Evolutionary conservation across 2,113 vertebrate genomes (phyloP).

Genomic region (Puntigrus tetrazona): DNA sequence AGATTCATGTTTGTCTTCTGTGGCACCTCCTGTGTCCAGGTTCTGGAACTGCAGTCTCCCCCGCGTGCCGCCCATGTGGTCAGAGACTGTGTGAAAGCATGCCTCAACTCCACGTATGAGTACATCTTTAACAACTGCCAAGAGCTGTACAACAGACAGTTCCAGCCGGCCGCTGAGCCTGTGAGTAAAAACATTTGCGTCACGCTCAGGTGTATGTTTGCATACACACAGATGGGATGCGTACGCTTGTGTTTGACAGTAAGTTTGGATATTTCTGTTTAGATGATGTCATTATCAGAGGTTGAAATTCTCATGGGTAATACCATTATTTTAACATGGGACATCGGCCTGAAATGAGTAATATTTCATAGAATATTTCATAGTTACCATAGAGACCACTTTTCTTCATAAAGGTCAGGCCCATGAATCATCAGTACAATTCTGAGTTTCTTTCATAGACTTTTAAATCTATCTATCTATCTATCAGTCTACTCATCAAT

Average conservation of each 20-base stretch:
- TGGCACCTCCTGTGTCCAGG: conserved; percentile 69
- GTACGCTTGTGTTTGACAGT: neutral
- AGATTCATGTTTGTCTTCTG: neutral
- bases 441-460: neutral
- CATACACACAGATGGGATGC: neutral
- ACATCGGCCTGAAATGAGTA: neutral
- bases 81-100: conserved; percentile 94
- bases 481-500: neutral
- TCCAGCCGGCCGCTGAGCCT: conserved; percentile 76
- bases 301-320: neutral
- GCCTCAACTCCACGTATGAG: conserved; percentile 96
- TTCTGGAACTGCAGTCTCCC: conserved; percentile 91
- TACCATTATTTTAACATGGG: neutral
- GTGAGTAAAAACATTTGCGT: conserved; percentile 68
- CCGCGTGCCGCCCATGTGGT: conserved; percentile 93
- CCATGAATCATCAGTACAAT: neutral
- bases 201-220: neutral
- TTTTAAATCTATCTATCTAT: neutral
- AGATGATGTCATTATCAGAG: neutral
- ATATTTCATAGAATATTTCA: neutral
- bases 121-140: conserved; percentile 99
- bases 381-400: neutral
- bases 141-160: conserved; percentile 91
- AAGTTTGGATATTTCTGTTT: neutral
- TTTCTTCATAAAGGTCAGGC: neutral